These are phyloP conservation scores for Nomia melanderi DNA, from an alignment of 1,140 invertebrate species.

Conservation along the genomic window DNA sequence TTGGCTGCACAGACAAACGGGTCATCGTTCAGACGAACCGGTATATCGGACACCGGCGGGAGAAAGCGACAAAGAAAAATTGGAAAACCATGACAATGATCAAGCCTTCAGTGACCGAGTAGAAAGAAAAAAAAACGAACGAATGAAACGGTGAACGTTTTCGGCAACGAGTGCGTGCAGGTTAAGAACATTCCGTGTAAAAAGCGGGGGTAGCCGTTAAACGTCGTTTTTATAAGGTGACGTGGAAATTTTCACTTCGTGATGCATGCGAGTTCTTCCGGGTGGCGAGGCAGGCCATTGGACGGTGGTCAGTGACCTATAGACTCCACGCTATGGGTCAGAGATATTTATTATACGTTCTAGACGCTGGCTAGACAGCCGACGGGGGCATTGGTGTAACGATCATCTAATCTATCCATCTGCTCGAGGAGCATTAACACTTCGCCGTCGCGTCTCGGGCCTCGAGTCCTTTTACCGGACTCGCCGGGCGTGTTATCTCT, in stretches of 20 bases:
- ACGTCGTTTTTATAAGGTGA: neutral
- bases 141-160: neutral
- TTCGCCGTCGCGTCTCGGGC: constrained; percentile 34
- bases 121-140: too few species aligned
- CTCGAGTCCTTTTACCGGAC: constrained; percentile 9
- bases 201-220: too few species aligned
- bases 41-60: too few species aligned
- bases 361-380: constrained; percentile 75
- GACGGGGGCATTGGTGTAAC: constrained; percentile 63
- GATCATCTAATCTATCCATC: constrained; percentile 57
- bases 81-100: neutral
- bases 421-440: constrained; percentile 40
- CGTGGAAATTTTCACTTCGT: constrained; percentile 54
- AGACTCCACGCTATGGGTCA: constrained; percentile 66
- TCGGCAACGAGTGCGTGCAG: neutral
- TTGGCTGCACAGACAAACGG: constrained; percentile 72
- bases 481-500: neutral
- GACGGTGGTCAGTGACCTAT: constrained; percentile 73
- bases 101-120: neutral
- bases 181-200: neutral
- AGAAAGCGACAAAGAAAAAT: neutral
- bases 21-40: constrained; percentile 6
- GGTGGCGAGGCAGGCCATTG: constrained; percentile 59
- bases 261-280: constrained; percentile 54
- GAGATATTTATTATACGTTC: constrained; percentile 74